Base-by-base conservation (phyloP, 2,113 vertebrate genomes). In the Python bivittatus region DNA sequence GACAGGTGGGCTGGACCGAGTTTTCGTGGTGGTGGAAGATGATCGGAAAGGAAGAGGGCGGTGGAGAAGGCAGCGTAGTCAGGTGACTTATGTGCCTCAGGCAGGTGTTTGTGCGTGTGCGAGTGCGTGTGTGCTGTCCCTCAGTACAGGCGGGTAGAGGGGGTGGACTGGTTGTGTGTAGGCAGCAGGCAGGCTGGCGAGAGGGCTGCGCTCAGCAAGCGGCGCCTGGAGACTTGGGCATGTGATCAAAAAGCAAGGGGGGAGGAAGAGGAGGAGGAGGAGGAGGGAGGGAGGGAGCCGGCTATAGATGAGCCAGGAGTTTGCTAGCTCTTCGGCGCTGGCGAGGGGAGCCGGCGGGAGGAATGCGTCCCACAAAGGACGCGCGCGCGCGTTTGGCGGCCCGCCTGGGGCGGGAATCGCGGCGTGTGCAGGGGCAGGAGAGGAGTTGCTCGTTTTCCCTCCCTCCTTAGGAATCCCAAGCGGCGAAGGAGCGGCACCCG, bases 391-490 rank as follows among this genome's bases (percentile, higher is more conserved):
- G 79, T 89, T 22, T 33, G 64, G 64, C 33, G 3, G 89, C 29
- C 48, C n/a, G 64, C n/a, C 33, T 38, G 38, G 38, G 91, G 68
- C 33, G 52, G 90, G 84, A 87, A 5, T n/a, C 23, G 84, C 12
- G 58, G 38, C 17, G 23, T 23, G 88, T n/a, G 64, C 10, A 27
- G 9, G 8, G 87, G n/a, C 3, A 57, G 86, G 64, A 29, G 88
- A 20, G 33, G 22, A 29, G 38, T 33, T 44, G 22, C n/a, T 54
- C 23, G 15, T 38, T 79, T 38, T 52, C 10, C 83, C 86, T 33
- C 94, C 95, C 91, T 27, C 92, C 88, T 54, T 56, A 88, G 94
- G 95, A 95, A 94, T 95, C 94, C 93, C 94, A n/a, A 52, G 90
- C 88, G 64, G 92, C 91, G 61, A 88, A 61, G 91, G 93, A 58